Evolutionary conservation across 2,888 invertebrate genomes (phyloP).

Genomic region (Calephelis perditalis): DNA sequence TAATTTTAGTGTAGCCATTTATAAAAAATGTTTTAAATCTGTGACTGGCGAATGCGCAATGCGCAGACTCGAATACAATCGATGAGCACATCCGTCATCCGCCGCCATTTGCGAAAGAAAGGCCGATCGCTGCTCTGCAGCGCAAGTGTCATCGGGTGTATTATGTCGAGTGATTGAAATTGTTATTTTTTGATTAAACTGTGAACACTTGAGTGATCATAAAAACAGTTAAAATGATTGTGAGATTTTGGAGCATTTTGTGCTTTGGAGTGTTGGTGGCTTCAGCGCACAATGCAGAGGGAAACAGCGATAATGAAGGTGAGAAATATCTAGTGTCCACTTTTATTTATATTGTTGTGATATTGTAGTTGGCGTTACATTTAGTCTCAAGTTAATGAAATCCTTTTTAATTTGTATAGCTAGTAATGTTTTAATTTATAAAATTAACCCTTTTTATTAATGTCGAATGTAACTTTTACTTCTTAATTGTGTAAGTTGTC

Average conservation of each 20-base stretch:
- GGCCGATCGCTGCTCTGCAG: slow-evolving; percentile 64
- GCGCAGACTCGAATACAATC: slow-evolving; percentile 60
- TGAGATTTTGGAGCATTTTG: slow-evolving; percentile 72
- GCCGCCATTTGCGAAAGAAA: slow-evolving; percentile 76
- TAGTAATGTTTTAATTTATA: slow-evolving; percentile 14
- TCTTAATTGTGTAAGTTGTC: slow-evolving; percentile 6
- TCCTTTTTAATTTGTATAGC: not conserved
- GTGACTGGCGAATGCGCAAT: slow-evolving; percentile 36
- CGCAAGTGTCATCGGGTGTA: slow-evolving; percentile 68
- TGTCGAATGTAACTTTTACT: not conserved
- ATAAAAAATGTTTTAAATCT: slow-evolving; percentile 34
- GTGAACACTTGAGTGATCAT: slow-evolving; percentile 63
- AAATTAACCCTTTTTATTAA: not conserved
- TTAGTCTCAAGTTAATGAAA: not conserved
- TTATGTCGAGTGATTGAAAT: slow-evolving; percentile 69
- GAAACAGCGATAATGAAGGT: slow-evolving; percentile 77
- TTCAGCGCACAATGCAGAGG: slow-evolving; percentile 62
- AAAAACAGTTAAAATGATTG: slow-evolving; percentile 72
- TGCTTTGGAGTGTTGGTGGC: slow-evolving; percentile 71
- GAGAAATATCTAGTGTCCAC: slow-evolving; percentile 33
- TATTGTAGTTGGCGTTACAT: slow-evolving; percentile 1
- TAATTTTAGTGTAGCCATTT: slow-evolving; percentile 27
- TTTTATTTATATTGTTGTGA: slow-evolving; percentile 34
- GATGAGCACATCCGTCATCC: slow-evolving; percentile 77
- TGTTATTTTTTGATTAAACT: slow-evolving; percentile 56